These are phyloP conservation scores for Phalloptychus januarius DNA, from an alignment of 2,797 vertebrate species.

Conservation along the genomic window DNA sequence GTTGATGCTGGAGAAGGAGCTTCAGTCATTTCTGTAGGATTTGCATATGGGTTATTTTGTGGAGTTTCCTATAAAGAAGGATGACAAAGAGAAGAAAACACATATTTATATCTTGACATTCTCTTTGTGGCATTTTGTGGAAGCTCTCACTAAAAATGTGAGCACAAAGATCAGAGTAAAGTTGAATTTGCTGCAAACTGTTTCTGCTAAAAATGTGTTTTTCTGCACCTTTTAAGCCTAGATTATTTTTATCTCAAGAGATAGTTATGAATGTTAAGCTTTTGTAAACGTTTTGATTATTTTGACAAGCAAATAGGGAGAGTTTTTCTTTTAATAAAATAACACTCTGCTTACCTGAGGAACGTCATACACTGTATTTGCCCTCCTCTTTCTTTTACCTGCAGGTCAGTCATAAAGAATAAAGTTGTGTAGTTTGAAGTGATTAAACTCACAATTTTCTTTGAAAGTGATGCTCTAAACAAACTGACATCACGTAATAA, in stretches of 20 bases:
- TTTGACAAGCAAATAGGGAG: constrained; percentile 9
- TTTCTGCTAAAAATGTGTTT: neutral
- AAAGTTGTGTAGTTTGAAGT: neutral
- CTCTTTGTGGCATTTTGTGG: neutral
- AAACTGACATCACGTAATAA: neutral
- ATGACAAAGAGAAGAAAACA: neutral
- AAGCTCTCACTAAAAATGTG: neutral
- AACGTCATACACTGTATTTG: neutral
- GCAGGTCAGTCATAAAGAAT: constrained; percentile 14
- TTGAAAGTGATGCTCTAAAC: neutral
- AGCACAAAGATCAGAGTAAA: neutral
- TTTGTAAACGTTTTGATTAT: neutral
- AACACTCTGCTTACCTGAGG: constrained; percentile 12
- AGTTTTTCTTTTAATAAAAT: constrained; percentile 7
- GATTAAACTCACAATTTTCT: neutral
- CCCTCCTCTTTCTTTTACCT: neutral
- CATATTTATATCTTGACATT: neutral
- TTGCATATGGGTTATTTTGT: neutral
- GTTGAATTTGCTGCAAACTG: neutral
- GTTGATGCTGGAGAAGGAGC: constrained; percentile 1
- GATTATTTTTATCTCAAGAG: neutral
- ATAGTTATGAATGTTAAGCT: neutral
- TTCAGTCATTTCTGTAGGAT: neutral
- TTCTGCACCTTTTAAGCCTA: neutral
- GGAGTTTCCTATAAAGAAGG: neutral